Evolutionary conservation across 2,113 vertebrate genomes (phyloP), one percentile per base, ranked within the genome.

Genomic region (Oncorhynchus gorbuscha): DNA sequence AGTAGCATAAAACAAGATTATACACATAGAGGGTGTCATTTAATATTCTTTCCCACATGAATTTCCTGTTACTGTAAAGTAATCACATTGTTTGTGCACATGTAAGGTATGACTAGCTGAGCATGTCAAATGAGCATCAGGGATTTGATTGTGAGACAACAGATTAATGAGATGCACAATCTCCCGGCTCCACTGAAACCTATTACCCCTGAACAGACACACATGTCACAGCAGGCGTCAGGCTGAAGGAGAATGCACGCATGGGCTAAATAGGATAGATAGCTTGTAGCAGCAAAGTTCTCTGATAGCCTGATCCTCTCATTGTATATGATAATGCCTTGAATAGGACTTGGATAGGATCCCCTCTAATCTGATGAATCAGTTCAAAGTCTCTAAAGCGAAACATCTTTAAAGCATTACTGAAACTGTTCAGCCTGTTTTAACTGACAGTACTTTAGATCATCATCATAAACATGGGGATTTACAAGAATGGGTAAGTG

Each of bases 361-460:
- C 77, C 16, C 26, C 55, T 28, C 16, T 79, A 76, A 79, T 76
- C 74, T 71, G 45, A 74, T 66, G 66, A 78, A 76, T 76, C n/a
- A 11, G n/a, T 62, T 22, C n/a, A 62, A 62, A 62, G n/a, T 62
- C 74, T 71, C 61, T 79, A 24, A 66, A 73, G 76, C 71, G 9
- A 61, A 69, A 68, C 45, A 69, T 64, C 73, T 76, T 70, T 80
- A 45, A 72, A 78, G 64, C 70, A 22, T 67, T 14, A 62, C 59
- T 5, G 65, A 67, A 2, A 30, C 11, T 22, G 26, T 30, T 12
- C 16, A 13, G 26, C n/a, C 24, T 30, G 26, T 30, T 30, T 30
- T 26, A 30, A 67, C 65, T 14, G 65, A 67, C 11, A 62, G 59
- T 62, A 22, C 6, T n/a, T 62, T 62, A 62, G 20, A 62, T 62